Conservation (phyloP, 92 coral and sea anemone species). For the Zoanthus gigantus region DNA sequence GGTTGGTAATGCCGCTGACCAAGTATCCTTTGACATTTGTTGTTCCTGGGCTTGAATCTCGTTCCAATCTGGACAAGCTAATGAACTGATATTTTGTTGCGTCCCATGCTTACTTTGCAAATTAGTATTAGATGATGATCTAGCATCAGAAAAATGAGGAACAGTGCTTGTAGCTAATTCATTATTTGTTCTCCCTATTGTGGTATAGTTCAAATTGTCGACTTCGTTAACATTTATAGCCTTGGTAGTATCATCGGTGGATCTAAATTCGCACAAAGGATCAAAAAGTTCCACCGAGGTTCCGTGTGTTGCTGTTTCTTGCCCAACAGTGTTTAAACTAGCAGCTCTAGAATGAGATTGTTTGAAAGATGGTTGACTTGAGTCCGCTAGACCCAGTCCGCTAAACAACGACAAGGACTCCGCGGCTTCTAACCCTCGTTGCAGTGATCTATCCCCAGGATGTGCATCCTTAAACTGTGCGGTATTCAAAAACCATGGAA, state of each 20-base stretch:
- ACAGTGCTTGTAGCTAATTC: not conserved
- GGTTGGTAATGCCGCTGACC: constrained; percentile 5
- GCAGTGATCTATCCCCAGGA: not conserved
- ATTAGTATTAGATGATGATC: not conserved
- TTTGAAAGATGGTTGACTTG: not conserved
- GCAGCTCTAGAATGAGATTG: not conserved
- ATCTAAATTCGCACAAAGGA: constrained; percentile 1
- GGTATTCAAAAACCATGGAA: not conserved
- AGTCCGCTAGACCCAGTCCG: constrained; percentile 19
- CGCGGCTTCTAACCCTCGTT: not conserved
- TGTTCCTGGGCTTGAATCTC: constrained; percentile 17
- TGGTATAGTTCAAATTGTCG: not conserved
- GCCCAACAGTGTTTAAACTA: not conserved
- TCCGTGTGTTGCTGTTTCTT: not conserved
- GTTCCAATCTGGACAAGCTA: not conserved
- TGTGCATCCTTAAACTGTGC: not conserved
- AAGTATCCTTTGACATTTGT: not conserved
- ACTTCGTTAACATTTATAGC: not conserved
- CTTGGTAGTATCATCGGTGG: not conserved
- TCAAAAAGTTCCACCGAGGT: constrained; percentile 5
- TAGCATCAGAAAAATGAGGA: not conserved
- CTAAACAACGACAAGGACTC: constrained; percentile 12
- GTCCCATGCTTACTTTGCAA: not conserved
- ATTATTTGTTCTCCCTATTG: not conserved
- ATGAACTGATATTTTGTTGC: not conserved